Evolutionary conservation across 2,797 vertebrate genomes (phyloP).

Genomic region (Monodelphis domestica): DNA sequence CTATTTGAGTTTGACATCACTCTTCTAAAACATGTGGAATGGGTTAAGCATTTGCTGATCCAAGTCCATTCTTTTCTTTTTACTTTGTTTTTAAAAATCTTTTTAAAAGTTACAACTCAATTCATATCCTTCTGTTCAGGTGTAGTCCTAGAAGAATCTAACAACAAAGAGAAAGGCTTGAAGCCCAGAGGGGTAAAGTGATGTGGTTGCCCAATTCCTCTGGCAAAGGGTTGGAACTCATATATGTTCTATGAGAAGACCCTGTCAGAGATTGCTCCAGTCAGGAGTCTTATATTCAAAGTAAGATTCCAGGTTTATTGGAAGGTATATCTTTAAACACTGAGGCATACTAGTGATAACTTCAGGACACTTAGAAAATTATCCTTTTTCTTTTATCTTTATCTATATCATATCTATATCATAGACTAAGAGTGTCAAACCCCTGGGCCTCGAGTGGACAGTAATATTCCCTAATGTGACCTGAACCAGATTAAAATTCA

Average conservation of each 20-base stretch:
- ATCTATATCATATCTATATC: too few relatives aligned
- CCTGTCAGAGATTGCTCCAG: neutral
- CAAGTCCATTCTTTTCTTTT: neutral
- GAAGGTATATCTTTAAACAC: conserved; percentile 18
- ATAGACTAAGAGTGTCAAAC: neutral
- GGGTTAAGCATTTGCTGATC: neutral
- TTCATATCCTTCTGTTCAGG: neutral
- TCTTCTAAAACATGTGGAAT: neutral
- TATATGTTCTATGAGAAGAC: neutral
- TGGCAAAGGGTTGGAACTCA: neutral
- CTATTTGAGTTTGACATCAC: neutral
- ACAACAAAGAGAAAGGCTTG: neutral
- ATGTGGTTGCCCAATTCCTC: neutral
- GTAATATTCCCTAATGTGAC: neutral
- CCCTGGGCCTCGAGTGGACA: neutral
- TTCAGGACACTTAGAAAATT: conserved; percentile 2
- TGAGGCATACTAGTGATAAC: neutral
- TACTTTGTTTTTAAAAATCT: neutral
- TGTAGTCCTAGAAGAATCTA: neutral
- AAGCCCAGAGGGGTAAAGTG: neutral
- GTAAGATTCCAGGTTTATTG: neutral
- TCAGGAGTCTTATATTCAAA: neutral
- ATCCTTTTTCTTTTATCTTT: neutral
- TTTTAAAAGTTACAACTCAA: neutral
- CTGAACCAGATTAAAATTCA: neutral